Evolutionary conservation across 2,888 invertebrate genomes (phyloP).

Genomic region (Parelbella ahira): DNA sequence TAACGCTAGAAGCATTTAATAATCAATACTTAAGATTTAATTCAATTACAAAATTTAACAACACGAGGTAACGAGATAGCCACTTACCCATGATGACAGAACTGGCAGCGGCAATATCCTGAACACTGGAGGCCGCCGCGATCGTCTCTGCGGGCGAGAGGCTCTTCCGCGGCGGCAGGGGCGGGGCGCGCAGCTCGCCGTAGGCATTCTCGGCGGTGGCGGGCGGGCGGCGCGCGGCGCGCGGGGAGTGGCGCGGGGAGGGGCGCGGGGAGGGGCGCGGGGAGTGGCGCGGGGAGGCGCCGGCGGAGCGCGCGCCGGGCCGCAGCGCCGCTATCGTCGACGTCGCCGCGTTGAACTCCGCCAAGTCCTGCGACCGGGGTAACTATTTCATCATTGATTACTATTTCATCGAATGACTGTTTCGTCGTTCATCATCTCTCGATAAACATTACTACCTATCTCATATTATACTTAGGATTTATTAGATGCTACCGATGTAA

Average conservation of each 20-base stretch:
- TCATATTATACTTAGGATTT: too few species aligned
- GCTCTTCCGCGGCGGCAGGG: conserved; percentile 81
- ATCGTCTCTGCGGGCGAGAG: conserved; percentile 67
- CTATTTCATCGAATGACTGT: too few species aligned
- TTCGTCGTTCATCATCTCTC: too few species aligned
- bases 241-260: conserved; percentile 76
- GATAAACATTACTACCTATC: too few species aligned
- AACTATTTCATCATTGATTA: too few species aligned
- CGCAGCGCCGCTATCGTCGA: conserved; percentile 81
- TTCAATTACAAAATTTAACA: too few species aligned
- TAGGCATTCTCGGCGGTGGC: conserved; percentile 61
- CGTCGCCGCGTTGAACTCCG: conserved; percentile 83
- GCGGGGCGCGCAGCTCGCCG: conserved; percentile 68
- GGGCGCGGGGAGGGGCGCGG: conserved; percentile 69
- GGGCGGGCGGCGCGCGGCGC: conserved; percentile 49
- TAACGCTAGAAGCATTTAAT: too few species aligned
- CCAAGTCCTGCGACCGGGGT: conserved; percentile 84
- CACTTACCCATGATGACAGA: conserved; percentile 40
- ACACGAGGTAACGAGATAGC: too few species aligned
- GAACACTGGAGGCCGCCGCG: conserved; percentile 61
- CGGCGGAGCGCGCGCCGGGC: conserved; percentile 75
- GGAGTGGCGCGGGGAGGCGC: conserved; percentile 75
- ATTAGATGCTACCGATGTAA: too few species aligned
- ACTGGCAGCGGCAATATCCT: conserved; percentile 60
- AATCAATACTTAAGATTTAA: too few species aligned